Evolutionary conservation across 2,797 vertebrate genomes (phyloP).

Genomic region (Cuniculus paca): DNA sequence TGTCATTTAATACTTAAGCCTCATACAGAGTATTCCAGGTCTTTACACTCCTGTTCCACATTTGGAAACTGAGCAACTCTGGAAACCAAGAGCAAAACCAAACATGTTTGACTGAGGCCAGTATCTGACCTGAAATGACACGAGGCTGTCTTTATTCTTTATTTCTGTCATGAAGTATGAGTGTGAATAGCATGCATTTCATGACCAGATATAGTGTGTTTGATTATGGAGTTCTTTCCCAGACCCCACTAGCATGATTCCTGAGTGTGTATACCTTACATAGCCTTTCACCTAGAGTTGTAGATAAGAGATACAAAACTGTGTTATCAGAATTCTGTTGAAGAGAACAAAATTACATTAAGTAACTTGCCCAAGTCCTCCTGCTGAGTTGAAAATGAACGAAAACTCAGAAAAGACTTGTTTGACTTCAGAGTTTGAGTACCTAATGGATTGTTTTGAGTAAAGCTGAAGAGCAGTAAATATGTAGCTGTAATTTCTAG

Average conservation of each 20-base stretch:
- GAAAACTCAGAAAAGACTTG: not conserved
- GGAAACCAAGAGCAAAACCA: not conserved
- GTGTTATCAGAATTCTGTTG: not conserved
- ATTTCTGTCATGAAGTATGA: not conserved
- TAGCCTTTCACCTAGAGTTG: too few species aligned
- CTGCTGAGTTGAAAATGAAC: not conserved
- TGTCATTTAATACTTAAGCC: not conserved
- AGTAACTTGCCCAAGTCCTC: not conserved
- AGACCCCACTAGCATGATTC: not conserved
- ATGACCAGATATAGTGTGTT: not conserved
- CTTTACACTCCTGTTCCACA: not conserved
- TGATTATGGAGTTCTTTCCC: not conserved
- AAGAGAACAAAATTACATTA: not conserved
- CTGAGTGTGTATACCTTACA: not conserved
- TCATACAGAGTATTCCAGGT: not conserved
- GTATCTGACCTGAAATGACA: not conserved
- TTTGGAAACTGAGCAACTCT: not conserved
- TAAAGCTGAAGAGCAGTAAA: slow-evolving; percentile 22
- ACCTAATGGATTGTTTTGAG: not conserved
- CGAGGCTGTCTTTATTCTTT: not conserved
- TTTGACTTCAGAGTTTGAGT: not conserved
- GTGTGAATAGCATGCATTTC: not conserved
- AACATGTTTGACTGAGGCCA: not conserved
- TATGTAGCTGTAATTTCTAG: not conserved
- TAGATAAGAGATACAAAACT: too few species aligned